Conservation (phyloP, 2,797 vertebrate genomes). For the Mus spretus region DNA sequence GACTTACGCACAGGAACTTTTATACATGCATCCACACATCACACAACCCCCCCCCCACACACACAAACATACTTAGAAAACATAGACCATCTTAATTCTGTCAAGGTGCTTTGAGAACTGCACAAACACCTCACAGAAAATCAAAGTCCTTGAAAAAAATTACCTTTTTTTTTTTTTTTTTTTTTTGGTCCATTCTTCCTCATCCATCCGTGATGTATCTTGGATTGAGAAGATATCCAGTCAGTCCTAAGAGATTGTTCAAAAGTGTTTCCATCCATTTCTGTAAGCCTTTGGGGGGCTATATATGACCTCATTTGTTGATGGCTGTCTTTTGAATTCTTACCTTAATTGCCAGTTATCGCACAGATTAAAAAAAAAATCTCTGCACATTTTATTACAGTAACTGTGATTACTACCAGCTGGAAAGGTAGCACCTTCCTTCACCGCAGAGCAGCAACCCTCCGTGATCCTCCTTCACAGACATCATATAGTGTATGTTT, state of each 20-base stretch:
- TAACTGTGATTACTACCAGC: conserved; percentile 64
- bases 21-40: neutral
- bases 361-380: neutral
- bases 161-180: neutral
- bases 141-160: neutral
- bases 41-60: no score
- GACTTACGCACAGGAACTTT: neutral
- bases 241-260: neutral
- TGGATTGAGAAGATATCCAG: neutral
- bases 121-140: neutral
- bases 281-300: neutral
- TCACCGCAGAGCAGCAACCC: neutral
- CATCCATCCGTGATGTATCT: neutral
- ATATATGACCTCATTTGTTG: neutral
- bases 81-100: neutral
- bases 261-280: conserved; percentile 17
- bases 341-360: conserved; percentile 60
- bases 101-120: neutral
- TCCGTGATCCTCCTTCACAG: conserved; percentile 57
- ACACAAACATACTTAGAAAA: neutral
- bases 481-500: conserved; percentile 45
- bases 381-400: neutral
- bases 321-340: conserved; percentile 30
- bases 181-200: neutral
- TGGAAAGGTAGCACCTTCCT: conserved; percentile 49